phyloP scores from a whole-genome alignment of 1,140 invertebrate genomes.

The Thaumatotibia leucotreta region DNA sequence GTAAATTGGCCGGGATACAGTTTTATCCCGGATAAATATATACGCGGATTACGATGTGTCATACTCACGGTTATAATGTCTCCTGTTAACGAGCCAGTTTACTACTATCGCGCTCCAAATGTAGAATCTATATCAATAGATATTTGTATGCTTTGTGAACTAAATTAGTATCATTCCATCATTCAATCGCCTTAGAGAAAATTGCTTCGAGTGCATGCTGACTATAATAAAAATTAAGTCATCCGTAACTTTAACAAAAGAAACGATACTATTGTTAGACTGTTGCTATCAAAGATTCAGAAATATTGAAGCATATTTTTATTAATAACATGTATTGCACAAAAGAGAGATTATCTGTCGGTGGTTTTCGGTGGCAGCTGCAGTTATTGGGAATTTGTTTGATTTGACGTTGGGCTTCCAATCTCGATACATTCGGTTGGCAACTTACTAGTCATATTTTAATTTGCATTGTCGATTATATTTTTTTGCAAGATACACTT shows the following conservation, averaged over 20 bases:
- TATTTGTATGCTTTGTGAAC: not conserved
- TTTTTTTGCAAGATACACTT: not conserved
- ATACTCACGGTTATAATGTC: constrained; percentile 46
- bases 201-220: constrained; percentile 11
- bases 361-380: constrained; percentile 61
- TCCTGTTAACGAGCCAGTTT: not conserved
- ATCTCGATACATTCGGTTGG: not conserved
- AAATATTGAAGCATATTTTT: constrained; percentile 69
- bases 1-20: constrained; percentile 70
- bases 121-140: not conserved
- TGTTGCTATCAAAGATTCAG: constrained; percentile 59
- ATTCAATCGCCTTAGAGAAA: constrained; percentile 15
- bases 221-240: constrained; percentile 48
- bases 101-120: not conserved
- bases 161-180: constrained; percentile 16
- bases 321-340: constrained; percentile 63
- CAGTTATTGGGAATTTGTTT: constrained; percentile 29
- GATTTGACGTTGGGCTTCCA: constrained; percentile 10
- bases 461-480: not conserved
- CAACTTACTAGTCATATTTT: not conserved
- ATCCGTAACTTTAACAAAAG: constrained; percentile 62
- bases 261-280: constrained; percentile 53
- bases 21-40: constrained; percentile 61
- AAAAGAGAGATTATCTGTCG: constrained; percentile 69
- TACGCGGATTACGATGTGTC: constrained; percentile 55